Conservation (phyloP, 2,797 vertebrate genomes). For the Orestias chungarensis region DNA sequence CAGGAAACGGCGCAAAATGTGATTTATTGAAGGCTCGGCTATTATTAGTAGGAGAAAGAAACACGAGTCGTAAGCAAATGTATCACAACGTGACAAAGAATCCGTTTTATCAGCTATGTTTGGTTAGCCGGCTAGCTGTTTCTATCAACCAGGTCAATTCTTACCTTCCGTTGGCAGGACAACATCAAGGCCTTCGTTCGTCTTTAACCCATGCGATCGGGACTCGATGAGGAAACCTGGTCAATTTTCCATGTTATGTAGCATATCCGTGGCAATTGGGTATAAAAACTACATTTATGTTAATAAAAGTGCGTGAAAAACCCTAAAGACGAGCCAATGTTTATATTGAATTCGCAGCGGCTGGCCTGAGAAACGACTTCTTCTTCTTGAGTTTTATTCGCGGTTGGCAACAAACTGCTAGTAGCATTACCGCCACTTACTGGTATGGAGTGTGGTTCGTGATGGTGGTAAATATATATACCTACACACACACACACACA, state of each 20-base stretch:
- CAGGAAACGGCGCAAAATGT: not conserved
- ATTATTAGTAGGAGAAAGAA: not conserved
- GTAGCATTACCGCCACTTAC: slow-evolving; percentile 50
- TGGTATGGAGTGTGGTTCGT: too few relatives aligned
- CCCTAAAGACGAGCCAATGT: slow-evolving; percentile 39
- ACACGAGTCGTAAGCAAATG: fast-evolving
- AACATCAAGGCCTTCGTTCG: slow-evolving; percentile 54
- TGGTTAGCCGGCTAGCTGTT: slow-evolving; percentile 30
- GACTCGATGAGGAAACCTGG: not conserved
- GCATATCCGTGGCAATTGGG: fast-evolving
- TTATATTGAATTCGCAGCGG: slow-evolving; percentile 58
- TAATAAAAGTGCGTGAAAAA: not conserved
- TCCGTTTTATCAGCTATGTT: not conserved
- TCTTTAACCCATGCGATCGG: slow-evolving; percentile 38
- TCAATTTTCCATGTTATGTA: slow-evolving; percentile 10
- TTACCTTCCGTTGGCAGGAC: slow-evolving; percentile 62
- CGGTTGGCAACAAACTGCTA: too few relatives aligned
- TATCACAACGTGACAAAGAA: not conserved
- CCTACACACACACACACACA: too few relatives aligned
- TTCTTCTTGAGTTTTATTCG: too few relatives aligned
- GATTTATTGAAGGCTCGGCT: not conserved
- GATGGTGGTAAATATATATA: too few relatives aligned
- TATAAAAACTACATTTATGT: not conserved
- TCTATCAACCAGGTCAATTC: slow-evolving; percentile 23
- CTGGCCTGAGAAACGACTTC: slow-evolving; percentile 47